Percentiles rank a stretch among this genome's conserved stretches.
These are phyloP conservation scores for Homarus americanus DNA, from an alignment of 1,140 invertebrate species.

Conservation along the genomic window DNA sequence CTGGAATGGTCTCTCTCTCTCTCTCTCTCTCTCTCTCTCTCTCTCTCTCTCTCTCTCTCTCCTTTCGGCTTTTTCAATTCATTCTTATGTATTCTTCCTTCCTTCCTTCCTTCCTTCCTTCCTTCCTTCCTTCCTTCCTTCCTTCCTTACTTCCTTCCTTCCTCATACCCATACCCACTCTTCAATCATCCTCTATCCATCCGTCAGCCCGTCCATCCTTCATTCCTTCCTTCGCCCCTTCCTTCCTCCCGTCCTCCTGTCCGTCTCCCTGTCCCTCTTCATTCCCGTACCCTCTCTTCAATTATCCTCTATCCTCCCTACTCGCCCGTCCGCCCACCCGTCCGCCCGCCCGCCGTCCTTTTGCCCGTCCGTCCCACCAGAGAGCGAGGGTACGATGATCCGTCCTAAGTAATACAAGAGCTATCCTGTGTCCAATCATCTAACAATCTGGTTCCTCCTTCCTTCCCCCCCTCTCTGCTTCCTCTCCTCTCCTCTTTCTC, in stretches of 20 bases:
- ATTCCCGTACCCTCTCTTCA: neutral
- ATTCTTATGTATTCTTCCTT: neutral
- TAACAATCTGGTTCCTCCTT: too few relatives aligned
- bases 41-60: neutral
- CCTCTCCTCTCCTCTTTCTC: neutral
- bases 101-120: neutral
- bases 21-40: slow-evolving; percentile 31
- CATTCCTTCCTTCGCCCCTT: neutral
- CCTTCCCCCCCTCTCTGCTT: neutral
- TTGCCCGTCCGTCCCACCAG: neutral
- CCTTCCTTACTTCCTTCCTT: neutral
- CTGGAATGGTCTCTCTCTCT: slow-evolving; percentile 5
- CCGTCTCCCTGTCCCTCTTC: neutral
- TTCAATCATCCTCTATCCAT: neutral
- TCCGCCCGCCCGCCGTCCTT: too few relatives aligned
- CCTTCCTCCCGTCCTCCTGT: neutral
- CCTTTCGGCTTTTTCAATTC: neutral
- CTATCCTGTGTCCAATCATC: too few relatives aligned
- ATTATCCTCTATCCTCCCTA: neutral
- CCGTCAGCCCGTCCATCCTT: neutral
- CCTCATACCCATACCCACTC: neutral
- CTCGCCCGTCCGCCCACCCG: neutral
- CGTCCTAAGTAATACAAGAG: too few relatives aligned
- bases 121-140: neutral
- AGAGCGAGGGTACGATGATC: too few relatives aligned